Conservation (phyloP, 2,888 invertebrate genomes). For the Dicyrtomina minuta region DNA sequence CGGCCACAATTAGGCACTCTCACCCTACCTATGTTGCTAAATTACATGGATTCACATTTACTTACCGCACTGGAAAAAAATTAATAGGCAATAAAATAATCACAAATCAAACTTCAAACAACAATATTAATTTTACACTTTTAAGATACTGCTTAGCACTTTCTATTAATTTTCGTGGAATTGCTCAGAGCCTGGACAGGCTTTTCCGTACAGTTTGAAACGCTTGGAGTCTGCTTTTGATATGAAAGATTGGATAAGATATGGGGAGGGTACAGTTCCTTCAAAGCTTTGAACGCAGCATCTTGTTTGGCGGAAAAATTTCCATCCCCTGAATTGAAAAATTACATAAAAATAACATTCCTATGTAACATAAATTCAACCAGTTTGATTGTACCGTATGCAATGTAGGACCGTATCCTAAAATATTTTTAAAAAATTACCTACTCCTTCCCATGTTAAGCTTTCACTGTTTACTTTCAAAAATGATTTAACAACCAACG, state of each 20-base stretch:
- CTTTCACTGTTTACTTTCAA: background rate
- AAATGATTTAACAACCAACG: background rate
- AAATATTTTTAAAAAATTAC: background rate
- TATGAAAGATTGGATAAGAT: background rate
- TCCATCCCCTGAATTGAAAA: background rate
- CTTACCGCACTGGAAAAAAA: too few species aligned
- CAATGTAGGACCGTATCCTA: background rate
- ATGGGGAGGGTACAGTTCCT: background rate
- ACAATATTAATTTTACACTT: too few species aligned
- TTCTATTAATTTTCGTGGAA: background rate
- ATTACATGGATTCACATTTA: too few species aligned
- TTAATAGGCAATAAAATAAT: too few species aligned
- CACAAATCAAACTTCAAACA: too few species aligned
- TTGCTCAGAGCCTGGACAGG: background rate
- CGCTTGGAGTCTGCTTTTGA: background rate
- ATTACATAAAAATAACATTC: background rate
- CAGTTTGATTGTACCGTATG: too few species aligned
- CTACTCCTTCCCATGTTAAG: background rate
- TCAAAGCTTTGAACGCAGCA: background rate
- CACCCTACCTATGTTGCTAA: too few species aligned
- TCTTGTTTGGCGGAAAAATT: slow-evolving; percentile 4
- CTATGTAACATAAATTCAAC: too few species aligned
- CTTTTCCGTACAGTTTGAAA: background rate
- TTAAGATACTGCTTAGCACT: background rate
- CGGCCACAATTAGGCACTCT: too few species aligned